Evolutionary conservation across 1,140 invertebrate species (phyloP).

Genomic region (Brachionus plicatilis): DNA sequence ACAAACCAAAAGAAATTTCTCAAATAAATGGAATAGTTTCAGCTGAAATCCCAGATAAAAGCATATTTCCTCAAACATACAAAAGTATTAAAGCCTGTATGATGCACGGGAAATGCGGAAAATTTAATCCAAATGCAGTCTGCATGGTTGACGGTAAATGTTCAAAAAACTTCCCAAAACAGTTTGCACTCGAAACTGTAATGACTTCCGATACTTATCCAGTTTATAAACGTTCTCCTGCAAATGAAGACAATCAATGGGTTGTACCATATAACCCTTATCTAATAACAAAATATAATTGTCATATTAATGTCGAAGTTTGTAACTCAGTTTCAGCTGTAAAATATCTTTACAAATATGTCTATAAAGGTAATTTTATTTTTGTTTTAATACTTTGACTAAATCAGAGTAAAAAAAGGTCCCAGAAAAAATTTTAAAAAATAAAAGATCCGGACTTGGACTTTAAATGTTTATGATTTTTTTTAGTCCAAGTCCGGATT

Average conservation of each 20-base stretch:
- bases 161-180: slow-evolving; percentile 44
- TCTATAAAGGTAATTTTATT: slow-evolving; percentile 48
- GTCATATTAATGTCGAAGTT: slow-evolving; percentile 44
- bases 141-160: slow-evolving; percentile 46
- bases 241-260: slow-evolving; percentile 10
- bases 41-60: slow-evolving; percentile 42
- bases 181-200: slow-evolving; percentile 39
- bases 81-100: slow-evolving; percentile 42
- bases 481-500: slow-evolving; percentile 43
- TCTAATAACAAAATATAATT: slow-evolving; percentile 40
- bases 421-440: slow-evolving; percentile 39
- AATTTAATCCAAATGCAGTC: slow-evolving; percentile 44
- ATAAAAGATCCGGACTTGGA: not conserved
- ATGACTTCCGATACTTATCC: slow-evolving; percentile 42
- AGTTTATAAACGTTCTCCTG: slow-evolving; percentile 20
- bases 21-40: slow-evolving; percentile 41
- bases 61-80: slow-evolving; percentile 38
- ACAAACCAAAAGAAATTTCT: slow-evolving; percentile 36
- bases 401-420: not conserved
- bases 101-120: slow-evolving; percentile 45
- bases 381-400: not conserved
- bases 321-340: slow-evolving; percentile 41
- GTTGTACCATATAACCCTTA: slow-evolving; percentile 42
- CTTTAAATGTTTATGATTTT: not conserved
- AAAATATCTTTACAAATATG: slow-evolving; percentile 52